A percentile compares a stretch with the other conserved stretches of the same genome.
Conservation (phyloP, 2,797 vertebrate species). For the Catharus ustulatus region DNA sequence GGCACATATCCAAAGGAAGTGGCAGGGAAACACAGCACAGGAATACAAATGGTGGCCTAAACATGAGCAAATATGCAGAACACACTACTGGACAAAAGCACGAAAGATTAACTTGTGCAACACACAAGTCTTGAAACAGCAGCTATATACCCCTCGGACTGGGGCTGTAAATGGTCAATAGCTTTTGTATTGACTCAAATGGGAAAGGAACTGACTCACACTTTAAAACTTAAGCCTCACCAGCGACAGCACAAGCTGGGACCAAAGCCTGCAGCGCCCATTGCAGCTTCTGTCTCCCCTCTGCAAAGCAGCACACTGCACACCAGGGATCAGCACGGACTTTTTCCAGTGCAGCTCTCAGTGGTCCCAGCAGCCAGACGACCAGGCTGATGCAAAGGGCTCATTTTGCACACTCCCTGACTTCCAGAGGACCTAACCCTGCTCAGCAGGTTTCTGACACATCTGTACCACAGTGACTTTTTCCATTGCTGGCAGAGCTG, state of each 20-base stretch:
- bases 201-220: neutral
- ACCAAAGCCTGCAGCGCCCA: neutral
- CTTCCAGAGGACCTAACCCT: neutral
- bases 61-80: neutral
- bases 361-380: neutral
- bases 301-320: neutral
- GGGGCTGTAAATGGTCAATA: neutral
- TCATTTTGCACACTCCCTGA: neutral
- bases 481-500: neutral
- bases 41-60: neutral
- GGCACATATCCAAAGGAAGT: neutral
- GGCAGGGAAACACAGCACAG: neutral
- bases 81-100: neutral
- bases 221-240: neutral
- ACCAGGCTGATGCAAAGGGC: neutral
- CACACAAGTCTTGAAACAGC: neutral
- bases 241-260: neutral
- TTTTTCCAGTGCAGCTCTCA: neutral
- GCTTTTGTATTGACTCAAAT: neutral
- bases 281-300: neutral
- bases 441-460: neutral
- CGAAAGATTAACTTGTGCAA: neutral
- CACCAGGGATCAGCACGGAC: neutral
- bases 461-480: neutral
- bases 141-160: fast-evolving